Conservation (phyloP, 1,140 invertebrate genomes). For the Trichogramma pretiosum region DNA sequence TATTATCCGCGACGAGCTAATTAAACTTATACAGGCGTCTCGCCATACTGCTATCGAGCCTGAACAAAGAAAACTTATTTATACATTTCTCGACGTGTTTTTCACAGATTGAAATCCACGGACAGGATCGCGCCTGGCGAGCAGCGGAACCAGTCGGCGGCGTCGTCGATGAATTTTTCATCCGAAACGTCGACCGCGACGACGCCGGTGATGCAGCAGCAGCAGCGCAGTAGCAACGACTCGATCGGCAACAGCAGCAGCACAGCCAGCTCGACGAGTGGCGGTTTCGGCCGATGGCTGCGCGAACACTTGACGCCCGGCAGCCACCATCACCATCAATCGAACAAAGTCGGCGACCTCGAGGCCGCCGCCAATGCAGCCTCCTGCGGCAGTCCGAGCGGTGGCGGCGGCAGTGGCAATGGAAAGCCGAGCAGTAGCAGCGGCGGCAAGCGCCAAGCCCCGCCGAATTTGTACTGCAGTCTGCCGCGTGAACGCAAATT, state of each 20-base stretch:
- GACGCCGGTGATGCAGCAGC: no score
- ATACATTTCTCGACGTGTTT: no score
- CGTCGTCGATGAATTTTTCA: no score
- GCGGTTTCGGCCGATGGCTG: constrained; percentile 10
- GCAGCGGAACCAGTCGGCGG: not conserved
- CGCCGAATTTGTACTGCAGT: constrained; percentile 16
- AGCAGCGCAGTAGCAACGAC: not conserved
- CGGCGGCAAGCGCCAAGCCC: not conserved
- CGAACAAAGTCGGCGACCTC: not conserved
- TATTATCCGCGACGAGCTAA: no score
- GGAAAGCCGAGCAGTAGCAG: not conserved
- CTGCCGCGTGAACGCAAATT: constrained; percentile 6
- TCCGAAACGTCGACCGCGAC: no score
- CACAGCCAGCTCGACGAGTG: not conserved
- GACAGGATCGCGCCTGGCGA: not conserved
- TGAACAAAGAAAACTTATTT: no score
- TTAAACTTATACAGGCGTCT: no score
- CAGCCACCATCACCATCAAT: not conserved
- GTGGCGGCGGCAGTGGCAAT: not conserved
- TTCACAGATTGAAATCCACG: not conserved
- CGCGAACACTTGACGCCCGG: constrained; percentile 12
- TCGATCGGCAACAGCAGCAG: not conserved
- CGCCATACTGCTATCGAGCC: no score
- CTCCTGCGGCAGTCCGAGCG: constrained; percentile 12
- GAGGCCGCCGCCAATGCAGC: not conserved